Conservation (phyloP, 2,797 vertebrate species). For the Anolis apletophallus region DNA sequence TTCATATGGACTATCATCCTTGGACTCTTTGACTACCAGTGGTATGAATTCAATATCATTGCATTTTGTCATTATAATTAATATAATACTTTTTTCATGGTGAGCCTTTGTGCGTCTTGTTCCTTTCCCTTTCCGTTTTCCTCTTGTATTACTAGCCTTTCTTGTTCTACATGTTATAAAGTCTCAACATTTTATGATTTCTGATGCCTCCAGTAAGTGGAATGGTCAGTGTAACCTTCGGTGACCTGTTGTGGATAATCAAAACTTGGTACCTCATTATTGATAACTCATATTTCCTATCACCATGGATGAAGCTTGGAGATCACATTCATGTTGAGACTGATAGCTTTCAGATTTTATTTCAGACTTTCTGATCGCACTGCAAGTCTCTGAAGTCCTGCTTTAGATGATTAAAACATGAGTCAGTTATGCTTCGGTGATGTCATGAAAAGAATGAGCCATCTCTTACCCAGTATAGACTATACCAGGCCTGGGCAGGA, state of each 20-base stretch:
- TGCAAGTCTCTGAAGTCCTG: not conserved
- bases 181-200: not conserved
- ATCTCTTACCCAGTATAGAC: conserved; percentile 8
- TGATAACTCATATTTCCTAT: not conserved
- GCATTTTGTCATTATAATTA: no score
- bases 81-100: no score
- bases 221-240: not conserved
- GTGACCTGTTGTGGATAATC: not conserved
- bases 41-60: no score
- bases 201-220: not conserved
- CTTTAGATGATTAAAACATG: not conserved
- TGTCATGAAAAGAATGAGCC: not conserved
- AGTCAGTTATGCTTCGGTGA: not conserved
- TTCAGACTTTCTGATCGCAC: not conserved
- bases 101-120: no score
- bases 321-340: not conserved
- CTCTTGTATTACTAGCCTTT: no score
- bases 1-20: no score
- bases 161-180: no score
- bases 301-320: not conserved
- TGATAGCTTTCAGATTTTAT: no score
- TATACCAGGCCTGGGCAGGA: no score
- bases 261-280: not conserved
- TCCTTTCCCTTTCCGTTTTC: no score
- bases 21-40: no score